Base-by-base conservation (phyloP, 2,113 vertebrate genomes). In the Ariopsis seemanni region DNA sequence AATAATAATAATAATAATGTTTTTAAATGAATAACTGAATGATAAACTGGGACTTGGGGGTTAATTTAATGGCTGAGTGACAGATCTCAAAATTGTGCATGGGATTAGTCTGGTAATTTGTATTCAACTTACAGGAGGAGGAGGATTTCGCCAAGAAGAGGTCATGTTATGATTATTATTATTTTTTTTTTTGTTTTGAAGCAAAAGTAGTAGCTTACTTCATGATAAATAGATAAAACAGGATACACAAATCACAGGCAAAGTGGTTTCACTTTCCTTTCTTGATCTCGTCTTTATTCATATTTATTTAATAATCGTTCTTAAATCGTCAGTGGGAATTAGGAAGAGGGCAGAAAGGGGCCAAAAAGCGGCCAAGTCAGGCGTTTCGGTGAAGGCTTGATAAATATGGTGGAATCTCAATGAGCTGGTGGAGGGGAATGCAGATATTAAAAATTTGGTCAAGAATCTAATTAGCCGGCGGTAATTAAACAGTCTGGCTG, bases 401-500 rank as follows among this genome's bases (percentile, higher is more conserved):
- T 99, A 99, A 99, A 99, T 98, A 98, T 94, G 96, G 96, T 96
- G 96, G 97, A 98, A 97, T 98, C 97, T 99, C 97, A 98, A 98
- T 98, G 98, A 98, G 95, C 96, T 96, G 96, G 96, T 95, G 95
- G 95, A 97, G 96, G 96, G 95, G 95, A 97, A 98, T 95, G 96
- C 97, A 99, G 97, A 99, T 99, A 99, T 99, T 97, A 99, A 99
- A 98, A 99, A 99, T 98, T 97, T 99, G 98, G 98, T 99, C 97
- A 99, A 99, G 98, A 99, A 99, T 99, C 97, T 99, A 99, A 99
- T 99, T 99, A 99, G 97, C 97, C 97, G 95, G 96, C 97, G 97
- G 97, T 99, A 99, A 99, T 99, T 99, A 99, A 99, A 99, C 97
- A 98, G 97, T 98, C 97, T 97, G 97, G 97, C 97, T 96, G 95